A percentile compares a stretch with the other conserved stretches of the same genome.
These are phyloP conservation scores for Piprites chloris DNA, from an alignment of 2,113 vertebrate genomes.

Conservation along the genomic window DNA sequence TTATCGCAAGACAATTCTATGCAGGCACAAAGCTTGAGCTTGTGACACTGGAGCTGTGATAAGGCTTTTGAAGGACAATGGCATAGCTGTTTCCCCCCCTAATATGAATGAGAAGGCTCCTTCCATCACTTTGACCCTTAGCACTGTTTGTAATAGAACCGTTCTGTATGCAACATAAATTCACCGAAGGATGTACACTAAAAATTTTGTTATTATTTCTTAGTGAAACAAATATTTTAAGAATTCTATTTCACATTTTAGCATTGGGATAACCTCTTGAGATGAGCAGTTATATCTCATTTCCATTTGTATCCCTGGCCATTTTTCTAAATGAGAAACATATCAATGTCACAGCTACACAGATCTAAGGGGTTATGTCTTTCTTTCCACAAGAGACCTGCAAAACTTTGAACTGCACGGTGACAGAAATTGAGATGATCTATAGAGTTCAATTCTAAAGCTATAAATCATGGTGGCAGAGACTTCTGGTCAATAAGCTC, in stretches of 20 bases:
- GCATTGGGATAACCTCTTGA: neutral
- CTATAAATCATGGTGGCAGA: neutral
- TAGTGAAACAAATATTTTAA: neutral
- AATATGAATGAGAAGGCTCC: neutral
- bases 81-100: neutral
- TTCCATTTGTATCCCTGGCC: neutral
- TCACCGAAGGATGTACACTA: neutral
- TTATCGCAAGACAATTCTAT: neutral
- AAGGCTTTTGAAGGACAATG: neutral
- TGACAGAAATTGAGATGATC: constrained; percentile 1
- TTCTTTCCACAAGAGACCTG: neutral
- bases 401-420: neutral
- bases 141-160: neutral
- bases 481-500: neutral
- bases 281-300: neutral
- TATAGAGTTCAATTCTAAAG: neutral
- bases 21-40: neutral
- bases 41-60: neutral
- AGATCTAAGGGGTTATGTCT: neutral
- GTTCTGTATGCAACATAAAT: neutral
- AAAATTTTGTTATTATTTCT: neutral
- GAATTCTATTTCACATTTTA: neutral
- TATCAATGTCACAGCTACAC: neutral
- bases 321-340: constrained; percentile 31
- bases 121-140: neutral